Evolutionary conservation across 2,797 vertebrate genomes (phyloP).

Genomic region (Coregonus ussuriensis): DNA sequence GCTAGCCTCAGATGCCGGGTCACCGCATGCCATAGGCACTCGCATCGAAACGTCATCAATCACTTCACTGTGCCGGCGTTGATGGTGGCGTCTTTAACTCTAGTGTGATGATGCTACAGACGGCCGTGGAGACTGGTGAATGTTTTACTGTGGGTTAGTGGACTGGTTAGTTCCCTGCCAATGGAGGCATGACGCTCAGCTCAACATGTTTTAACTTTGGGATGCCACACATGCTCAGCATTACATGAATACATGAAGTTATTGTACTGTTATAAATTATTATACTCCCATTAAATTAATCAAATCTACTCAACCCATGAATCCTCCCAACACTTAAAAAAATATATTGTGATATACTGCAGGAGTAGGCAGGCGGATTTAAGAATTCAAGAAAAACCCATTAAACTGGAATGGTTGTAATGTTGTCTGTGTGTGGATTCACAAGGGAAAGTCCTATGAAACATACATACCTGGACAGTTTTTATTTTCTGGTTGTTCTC

Average conservation of each 20-base stretch:
- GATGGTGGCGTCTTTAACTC: conserved; percentile 52
- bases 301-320: background rate
- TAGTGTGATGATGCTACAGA: conserved; percentile 48
- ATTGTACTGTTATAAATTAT: background rate
- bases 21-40: conserved; percentile 47
- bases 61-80: conserved; percentile 55
- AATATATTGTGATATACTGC: background rate
- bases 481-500: conserved; percentile 94
- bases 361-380: background rate
- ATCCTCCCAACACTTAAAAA: background rate
- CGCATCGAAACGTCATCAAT: conserved; percentile 62
- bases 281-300: background rate
- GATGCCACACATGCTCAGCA: background rate
- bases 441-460: conserved; percentile 31
- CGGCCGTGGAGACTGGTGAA: conserved; percentile 51
- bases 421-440: background rate
- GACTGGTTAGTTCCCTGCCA: conserved; percentile 60
- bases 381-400: background rate
- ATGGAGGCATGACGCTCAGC: conserved; percentile 56
- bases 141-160: conserved; percentile 50
- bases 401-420: background rate
- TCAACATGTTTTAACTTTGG: conserved; percentile 26
- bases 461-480: conserved; percentile 98
- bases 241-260: no score
- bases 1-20: conserved; percentile 55